Evolutionary conservation across 2,113 vertebrate genomes (phyloP).

Genomic region (Boulengeromyrus knoepffleri): DNA sequence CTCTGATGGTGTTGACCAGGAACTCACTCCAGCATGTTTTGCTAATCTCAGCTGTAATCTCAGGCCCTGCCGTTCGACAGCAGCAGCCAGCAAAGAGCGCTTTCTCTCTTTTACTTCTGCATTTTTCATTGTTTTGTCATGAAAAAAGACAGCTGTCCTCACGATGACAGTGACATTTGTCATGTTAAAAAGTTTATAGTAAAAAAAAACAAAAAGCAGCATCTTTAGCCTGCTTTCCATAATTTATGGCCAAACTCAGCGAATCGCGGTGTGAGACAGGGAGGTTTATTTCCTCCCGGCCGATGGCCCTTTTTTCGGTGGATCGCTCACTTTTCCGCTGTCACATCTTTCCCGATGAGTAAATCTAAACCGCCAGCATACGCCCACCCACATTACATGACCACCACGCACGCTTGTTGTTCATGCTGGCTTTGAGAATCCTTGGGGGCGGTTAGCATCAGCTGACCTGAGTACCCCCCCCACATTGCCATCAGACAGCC

Average conservation of each 20-base stretch:
- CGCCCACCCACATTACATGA: not conserved
- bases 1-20: slow-evolving; percentile 76
- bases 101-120: slow-evolving; percentile 71
- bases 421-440: slow-evolving; percentile 27
- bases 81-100: slow-evolving; percentile 65
- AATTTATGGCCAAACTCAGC: not conserved
- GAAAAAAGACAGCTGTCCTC: slow-evolving; percentile 20
- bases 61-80: slow-evolving; percentile 61
- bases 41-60: slow-evolving; percentile 83
- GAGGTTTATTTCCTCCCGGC: not conserved
- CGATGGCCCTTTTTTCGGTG: not conserved
- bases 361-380: not conserved
- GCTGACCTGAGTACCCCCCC: slow-evolving; percentile 2
- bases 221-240: not conserved
- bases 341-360: not conserved
- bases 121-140: slow-evolving; percentile 20
- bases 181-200: not conserved
- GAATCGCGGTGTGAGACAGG: not conserved
- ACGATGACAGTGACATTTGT: slow-evolving; percentile 23
- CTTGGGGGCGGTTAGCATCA: not conserved
- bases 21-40: slow-evolving; percentile 88
- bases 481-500: slow-evolving; percentile 27
- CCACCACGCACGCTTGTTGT: not conserved
- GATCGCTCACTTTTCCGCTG: not conserved
- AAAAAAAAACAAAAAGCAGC: not conserved